A percentile compares a stretch with the other conserved stretches of the same genome.
These are phyloP conservation scores for Telmatherina bonti DNA, from an alignment of 2,797 vertebrate genomes.

Conservation along the genomic window DNA sequence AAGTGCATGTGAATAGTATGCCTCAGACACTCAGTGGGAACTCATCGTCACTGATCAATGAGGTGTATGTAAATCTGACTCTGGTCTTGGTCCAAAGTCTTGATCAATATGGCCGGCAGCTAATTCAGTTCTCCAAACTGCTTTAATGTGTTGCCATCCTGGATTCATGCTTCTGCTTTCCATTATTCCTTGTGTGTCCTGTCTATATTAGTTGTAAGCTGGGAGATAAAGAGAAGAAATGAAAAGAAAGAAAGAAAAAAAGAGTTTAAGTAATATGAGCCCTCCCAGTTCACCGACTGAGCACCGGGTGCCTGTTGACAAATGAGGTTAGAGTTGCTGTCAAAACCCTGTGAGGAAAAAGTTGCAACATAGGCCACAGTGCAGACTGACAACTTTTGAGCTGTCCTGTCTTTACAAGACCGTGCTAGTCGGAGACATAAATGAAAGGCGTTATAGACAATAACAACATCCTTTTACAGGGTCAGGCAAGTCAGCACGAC, in stretches of 20 bases:
- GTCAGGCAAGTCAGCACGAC: slow-evolving; percentile 59
- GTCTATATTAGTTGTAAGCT: slow-evolving; percentile 7
- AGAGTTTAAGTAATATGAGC: slow-evolving; percentile 36
- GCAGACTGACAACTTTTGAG: slow-evolving; percentile 65
- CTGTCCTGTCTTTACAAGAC: slow-evolving; percentile 52
- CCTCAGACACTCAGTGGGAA: not conserved
- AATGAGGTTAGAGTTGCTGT: slow-evolving; percentile 62
- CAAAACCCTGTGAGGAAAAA: slow-evolving; percentile 48
- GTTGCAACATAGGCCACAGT: slow-evolving; percentile 54
- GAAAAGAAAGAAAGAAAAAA: slow-evolving; percentile 31
- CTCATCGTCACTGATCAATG: slow-evolving; percentile 8
- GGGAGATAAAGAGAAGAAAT: not conserved
- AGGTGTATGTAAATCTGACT: slow-evolving; percentile 7
- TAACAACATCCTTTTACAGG: slow-evolving; percentile 66
- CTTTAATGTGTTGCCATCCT: slow-evolving; percentile 7
- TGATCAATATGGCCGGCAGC: slow-evolving; percentile 11
- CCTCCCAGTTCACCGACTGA: slow-evolving; percentile 13
- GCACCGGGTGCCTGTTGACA: slow-evolving; percentile 38
- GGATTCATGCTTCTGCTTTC: slow-evolving; percentile 3
- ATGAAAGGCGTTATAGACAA: slow-evolving; percentile 50
- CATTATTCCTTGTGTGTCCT: not conserved
- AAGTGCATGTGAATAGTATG: not conserved
- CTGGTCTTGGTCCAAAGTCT: slow-evolving; percentile 1
- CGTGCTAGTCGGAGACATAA: slow-evolving; percentile 51
- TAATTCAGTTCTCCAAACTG: slow-evolving; percentile 5